phyloP scores from a whole-genome alignment of 2,797 vertebrate genomes.

The Gambelia wislizenii region DNA sequence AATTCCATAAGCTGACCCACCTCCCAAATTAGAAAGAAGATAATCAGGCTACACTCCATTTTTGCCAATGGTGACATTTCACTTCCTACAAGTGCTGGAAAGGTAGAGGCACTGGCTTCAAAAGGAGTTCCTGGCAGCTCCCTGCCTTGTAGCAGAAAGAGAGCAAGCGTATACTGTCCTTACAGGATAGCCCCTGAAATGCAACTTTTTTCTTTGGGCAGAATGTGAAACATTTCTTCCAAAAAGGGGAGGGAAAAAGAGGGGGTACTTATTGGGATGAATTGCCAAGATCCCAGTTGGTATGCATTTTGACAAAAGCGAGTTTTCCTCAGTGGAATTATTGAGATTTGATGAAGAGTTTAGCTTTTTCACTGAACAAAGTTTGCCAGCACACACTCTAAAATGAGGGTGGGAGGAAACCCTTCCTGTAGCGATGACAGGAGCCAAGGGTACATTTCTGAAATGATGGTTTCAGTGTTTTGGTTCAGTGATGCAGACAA shows the following conservation, averaged over 20 bases:
- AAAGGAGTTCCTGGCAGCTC: not conserved
- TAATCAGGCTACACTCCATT: too few relatives aligned
- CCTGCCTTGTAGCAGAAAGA: not conserved
- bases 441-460: slow-evolving; percentile 42
- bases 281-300: not conserved
- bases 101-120: not conserved
- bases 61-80: not conserved
- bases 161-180: not conserved
- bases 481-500: slow-evolving; percentile 56
- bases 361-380: not conserved
- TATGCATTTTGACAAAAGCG: not conserved
- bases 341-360: slow-evolving; percentile 13
- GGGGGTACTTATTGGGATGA: not conserved
- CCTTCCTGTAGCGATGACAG: not conserved
- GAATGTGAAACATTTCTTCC: not conserved
- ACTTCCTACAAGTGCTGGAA: not conserved
- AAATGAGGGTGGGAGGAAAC: not conserved
- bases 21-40: not conserved
- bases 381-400: slow-evolving; percentile 9
- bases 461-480: slow-evolving; percentile 43
- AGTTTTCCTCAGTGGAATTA: not conserved
- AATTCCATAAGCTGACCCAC: not conserved
- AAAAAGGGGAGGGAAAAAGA: not conserved
- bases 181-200: not conserved
- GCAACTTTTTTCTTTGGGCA: not conserved